phyloP scores from a whole-genome alignment of 2,888 invertebrate species.

The Creontiades dilutus region DNA sequence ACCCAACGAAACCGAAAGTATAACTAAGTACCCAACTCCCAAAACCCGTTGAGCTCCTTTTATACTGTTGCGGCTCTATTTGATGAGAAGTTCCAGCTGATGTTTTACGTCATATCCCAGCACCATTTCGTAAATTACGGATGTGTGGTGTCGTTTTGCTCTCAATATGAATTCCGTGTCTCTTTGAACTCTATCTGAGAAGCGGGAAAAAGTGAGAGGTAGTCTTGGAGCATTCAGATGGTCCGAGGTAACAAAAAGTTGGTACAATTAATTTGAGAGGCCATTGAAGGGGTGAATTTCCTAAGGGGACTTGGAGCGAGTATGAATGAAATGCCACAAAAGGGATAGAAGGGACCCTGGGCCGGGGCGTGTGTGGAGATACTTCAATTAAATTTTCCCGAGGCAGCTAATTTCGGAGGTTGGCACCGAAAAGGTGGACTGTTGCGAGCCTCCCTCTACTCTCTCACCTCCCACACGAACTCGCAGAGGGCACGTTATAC shows the following conservation, averaged over 20 bases:
- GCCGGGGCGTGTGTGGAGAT: neutral
- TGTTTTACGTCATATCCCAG: no score
- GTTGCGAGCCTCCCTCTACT: neutral
- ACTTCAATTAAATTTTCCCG: slow-evolving; percentile 29
- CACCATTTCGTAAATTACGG: no score
- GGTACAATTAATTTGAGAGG: neutral
- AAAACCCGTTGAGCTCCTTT: no score
- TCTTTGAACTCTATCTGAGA: no score
- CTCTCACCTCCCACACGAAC: neutral
- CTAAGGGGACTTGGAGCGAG: neutral
- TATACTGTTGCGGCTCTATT: no score
- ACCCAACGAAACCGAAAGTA: no score
- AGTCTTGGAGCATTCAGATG: neutral
- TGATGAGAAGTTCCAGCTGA: no score
- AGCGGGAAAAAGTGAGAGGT: no score
- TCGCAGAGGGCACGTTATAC: neutral
- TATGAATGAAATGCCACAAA: neutral
- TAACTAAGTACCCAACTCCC: no score
- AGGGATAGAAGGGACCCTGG: neutral
- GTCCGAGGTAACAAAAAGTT: neutral
- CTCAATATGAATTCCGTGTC: no score
- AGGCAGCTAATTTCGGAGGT: slow-evolving; percentile 28
- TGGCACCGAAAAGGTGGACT: neutral
- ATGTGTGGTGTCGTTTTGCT: no score
- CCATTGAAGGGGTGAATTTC: neutral